Conservation (phyloP, 2,797 vertebrate genomes). For the Poeciliopsis gracilis region DNA sequence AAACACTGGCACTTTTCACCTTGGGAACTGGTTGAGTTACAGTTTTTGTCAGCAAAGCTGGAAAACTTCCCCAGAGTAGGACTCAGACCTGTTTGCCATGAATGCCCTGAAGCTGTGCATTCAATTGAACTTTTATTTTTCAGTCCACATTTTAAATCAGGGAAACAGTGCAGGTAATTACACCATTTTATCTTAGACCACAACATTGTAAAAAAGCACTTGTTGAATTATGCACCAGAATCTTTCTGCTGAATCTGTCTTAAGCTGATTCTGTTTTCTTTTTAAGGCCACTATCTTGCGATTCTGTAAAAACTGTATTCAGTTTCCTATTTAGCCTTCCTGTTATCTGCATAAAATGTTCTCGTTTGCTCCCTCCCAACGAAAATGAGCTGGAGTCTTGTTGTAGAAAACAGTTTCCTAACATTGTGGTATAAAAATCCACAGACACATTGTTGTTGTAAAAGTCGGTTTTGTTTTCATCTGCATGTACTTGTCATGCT, state of each 20-base stretch:
- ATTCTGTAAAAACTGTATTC: not conserved
- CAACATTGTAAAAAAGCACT: not conserved
- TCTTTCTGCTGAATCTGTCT: not conserved
- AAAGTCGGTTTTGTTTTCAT: not conserved
- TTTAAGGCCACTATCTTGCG: not conserved
- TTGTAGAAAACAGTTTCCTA: not conserved
- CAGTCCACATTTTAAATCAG: not conserved
- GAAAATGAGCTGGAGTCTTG: not conserved
- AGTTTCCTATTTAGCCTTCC: not conserved
- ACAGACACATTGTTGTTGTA: not conserved
- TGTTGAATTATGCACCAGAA: not conserved
- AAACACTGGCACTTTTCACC: slow-evolving; percentile 8
- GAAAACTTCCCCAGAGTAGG: not conserved
- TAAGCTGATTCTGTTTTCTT: not conserved
- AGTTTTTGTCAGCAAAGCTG: not conserved
- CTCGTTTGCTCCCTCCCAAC: not conserved
- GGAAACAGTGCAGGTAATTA: not conserved
- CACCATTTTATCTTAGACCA: not conserved
- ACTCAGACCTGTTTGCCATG: not conserved
- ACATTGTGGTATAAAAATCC: not conserved
- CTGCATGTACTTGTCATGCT: not conserved
- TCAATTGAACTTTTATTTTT: not conserved
- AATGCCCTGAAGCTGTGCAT: not conserved
- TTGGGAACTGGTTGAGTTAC: slow-evolving; percentile 5
- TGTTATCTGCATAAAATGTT: not conserved